Conservation (phyloP, 2,113 vertebrate genomes). For the Serranochromis macrocephalus region DNA sequence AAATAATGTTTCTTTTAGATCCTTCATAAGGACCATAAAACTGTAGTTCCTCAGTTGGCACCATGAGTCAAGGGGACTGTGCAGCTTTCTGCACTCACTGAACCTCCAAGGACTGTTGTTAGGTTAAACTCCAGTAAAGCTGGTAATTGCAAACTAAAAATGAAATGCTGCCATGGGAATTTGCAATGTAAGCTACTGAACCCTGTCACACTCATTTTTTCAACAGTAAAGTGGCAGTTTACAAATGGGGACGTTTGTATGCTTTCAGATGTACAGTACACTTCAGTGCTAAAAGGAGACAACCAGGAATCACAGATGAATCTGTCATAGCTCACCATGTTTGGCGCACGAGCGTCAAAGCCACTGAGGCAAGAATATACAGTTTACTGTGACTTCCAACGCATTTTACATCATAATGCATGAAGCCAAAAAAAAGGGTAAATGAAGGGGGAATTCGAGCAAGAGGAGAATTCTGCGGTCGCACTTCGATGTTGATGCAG, state of each 20-base stretch:
- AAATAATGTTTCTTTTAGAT: neutral
- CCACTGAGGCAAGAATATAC: neutral
- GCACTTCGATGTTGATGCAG: neutral
- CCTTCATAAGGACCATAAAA: neutral
- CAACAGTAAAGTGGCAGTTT: neutral
- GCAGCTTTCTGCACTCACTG: conserved; percentile 8
- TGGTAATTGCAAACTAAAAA: conserved; percentile 46
- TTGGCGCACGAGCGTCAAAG: neutral
- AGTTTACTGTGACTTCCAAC: neutral
- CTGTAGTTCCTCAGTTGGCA: neutral
- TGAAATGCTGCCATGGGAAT: neutral
- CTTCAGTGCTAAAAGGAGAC: neutral
- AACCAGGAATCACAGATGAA: neutral
- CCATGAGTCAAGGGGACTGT: neutral
- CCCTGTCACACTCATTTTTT: neutral
- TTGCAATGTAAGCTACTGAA: neutral
- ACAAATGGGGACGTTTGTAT: neutral
- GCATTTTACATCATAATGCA: neutral
- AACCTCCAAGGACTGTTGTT: conserved; percentile 2
- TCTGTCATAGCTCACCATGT: neutral
- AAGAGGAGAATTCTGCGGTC: neutral
- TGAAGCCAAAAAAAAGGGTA: neutral
- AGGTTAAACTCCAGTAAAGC: conserved; percentile 37
- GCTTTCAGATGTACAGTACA: neutral
- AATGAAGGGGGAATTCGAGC: conserved; percentile 24